A percentile compares a stretch with the other conserved stretches of the same genome.
Evolutionary conservation across 2,113 vertebrate genomes (phyloP).

Genomic region (Grantiella picta): DNA sequence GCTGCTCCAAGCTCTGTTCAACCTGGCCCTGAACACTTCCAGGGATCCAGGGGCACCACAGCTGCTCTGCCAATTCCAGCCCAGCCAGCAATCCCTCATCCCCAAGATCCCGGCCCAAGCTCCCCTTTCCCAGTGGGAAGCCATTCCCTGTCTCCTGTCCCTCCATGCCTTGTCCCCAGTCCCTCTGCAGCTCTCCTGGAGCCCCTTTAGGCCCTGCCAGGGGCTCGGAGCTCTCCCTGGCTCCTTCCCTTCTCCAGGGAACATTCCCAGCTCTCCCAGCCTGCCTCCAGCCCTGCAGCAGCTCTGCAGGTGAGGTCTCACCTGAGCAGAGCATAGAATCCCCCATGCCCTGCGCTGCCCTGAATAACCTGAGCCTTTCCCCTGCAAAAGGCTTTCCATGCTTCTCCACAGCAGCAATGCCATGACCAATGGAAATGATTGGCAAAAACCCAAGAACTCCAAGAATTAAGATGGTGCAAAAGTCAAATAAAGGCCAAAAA

Average conservation of each 20-base stretch:
- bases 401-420: not conserved
- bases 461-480: not conserved
- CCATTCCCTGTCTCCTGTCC: not conserved
- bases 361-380: not conserved
- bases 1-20: not conserved
- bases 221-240: not conserved
- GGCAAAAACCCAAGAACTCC: not conserved
- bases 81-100: not conserved
- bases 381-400: not conserved
- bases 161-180: not conserved
- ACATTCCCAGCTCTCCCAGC: not conserved
- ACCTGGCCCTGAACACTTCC: fast-evolving
- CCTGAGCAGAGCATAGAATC: not conserved
- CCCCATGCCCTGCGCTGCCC: not conserved
- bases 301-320: not conserved
- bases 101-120: not conserved
- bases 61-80: not conserved
- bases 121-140: not conserved
- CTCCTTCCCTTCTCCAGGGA: not conserved
- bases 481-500: not conserved
- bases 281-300: not conserved
- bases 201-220: not conserved
- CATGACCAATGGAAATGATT: fast-evolving
- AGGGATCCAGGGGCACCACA: not conserved
- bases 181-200: not conserved